phyloP scores from a whole-genome alignment of 2,888 invertebrate genomes.

The Melieria omissa region DNA sequence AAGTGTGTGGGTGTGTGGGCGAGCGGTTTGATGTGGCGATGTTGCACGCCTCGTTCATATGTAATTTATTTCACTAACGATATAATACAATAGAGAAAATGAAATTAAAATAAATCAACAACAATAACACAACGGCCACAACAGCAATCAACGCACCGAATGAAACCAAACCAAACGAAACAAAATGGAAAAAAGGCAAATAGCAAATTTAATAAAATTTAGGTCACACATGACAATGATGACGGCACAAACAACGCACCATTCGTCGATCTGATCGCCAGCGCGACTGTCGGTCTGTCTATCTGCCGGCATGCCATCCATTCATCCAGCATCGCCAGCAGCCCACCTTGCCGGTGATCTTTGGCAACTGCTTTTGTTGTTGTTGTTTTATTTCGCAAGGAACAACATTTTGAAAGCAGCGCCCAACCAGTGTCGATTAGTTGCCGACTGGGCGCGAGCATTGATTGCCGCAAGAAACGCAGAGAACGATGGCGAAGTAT shows the following conservation, averaged over 20 bases:
- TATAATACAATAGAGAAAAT: conserved; percentile 27
- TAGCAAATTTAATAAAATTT: conserved; percentile 37
- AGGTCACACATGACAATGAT: conserved; percentile 40
- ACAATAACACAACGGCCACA: background rate
- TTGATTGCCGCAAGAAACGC: background rate
- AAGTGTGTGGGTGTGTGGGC: background rate
- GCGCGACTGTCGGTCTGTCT: too few relatives aligned
- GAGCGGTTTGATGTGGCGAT: background rate
- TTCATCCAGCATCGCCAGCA: background rate
- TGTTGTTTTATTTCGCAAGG: too few relatives aligned
- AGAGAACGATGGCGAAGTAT: too few relatives aligned
- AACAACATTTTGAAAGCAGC: background rate
- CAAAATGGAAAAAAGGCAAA: background rate
- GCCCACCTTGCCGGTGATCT: too few relatives aligned
- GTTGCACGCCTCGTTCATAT: background rate
- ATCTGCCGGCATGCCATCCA: background rate
- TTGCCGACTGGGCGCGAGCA: too few relatives aligned
- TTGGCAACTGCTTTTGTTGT: too few relatives aligned
- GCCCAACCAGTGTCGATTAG: too few relatives aligned
- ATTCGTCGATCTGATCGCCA: too few relatives aligned
- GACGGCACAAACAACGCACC: conserved; percentile 5
- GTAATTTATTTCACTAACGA: conserved; percentile 15
- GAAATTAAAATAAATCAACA: conserved; percentile 26
- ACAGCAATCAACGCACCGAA: background rate
- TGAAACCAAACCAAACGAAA: background rate